phyloP scores from a whole-genome alignment of 2,797 vertebrate species.

The Protosalanx chinensis region DNA sequence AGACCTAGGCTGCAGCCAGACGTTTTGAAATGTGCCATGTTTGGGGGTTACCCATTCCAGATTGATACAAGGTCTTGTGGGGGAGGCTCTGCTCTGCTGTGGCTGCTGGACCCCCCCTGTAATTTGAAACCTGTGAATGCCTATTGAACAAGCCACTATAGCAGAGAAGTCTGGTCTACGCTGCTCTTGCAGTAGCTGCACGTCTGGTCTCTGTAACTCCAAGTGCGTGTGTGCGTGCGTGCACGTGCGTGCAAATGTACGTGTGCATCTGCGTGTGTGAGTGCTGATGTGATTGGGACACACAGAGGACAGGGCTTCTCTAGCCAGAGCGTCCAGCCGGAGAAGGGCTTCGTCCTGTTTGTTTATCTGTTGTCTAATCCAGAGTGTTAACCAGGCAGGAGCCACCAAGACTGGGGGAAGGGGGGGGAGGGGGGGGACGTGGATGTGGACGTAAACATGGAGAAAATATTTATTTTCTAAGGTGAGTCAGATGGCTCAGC shows the following conservation, averaged over 20 bases:
- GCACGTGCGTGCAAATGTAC: neutral
- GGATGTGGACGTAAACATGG: slow-evolving; percentile 58
- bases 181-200: slow-evolving; percentile 17
- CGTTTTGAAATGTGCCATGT: neutral
- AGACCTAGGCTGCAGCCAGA: too few relatives aligned
- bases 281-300: slow-evolving; percentile 37
- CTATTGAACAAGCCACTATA: neutral
- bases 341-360: slow-evolving; percentile 50
- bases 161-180: slow-evolving; percentile 4
- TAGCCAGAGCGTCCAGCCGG: slow-evolving; percentile 46
- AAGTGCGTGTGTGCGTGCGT: neutral
- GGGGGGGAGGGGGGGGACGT: slow-evolving; percentile 55
- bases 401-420: slow-evolving; percentile 50
- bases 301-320: slow-evolving; percentile 35
- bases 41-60: neutral
- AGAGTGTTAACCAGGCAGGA: slow-evolving; percentile 58
- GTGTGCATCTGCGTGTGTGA: neutral
- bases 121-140: slow-evolving; percentile 20
- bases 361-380: slow-evolving; percentile 64
- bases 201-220: slow-evolving; percentile 36
- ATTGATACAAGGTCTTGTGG: slow-evolving; percentile 28
- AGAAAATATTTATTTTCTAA: slow-evolving; percentile 60
- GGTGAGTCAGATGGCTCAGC: too few relatives aligned
- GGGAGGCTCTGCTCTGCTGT: slow-evolving; percentile 41
- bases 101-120: neutral